Evolutionary conservation across 1,140 invertebrate genomes (phyloP).

Genomic region (Paracyclopina nana): DNA sequence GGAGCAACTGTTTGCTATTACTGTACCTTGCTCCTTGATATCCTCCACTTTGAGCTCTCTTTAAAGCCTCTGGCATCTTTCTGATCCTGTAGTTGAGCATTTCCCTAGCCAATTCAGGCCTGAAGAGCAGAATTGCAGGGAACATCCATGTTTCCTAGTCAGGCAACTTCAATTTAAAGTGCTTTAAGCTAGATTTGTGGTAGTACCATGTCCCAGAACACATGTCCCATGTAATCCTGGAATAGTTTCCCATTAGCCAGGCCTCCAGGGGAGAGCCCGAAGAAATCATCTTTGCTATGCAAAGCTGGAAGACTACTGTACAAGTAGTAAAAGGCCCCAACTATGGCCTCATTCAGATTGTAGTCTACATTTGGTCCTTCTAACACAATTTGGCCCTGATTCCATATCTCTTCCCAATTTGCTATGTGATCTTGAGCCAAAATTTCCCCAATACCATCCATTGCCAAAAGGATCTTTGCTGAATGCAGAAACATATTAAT

Average conservation of each 20-base stretch:
- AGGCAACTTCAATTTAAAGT: not conserved
- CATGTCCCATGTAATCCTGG: not conserved
- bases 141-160: not conserved
- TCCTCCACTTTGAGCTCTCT: not conserved
- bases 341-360: not conserved
- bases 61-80: not conserved
- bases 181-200: not conserved
- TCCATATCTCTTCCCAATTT: not conserved
- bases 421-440: not conserved
- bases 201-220: slow-evolving; percentile 1
- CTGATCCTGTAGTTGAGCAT: not conserved
- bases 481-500: no score
- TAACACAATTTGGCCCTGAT: not conserved
- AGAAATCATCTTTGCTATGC: not conserved
- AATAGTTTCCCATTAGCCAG: not conserved
- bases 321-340: not conserved
- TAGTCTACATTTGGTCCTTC: not conserved
- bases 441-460: no score
- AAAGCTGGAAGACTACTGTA: not conserved
- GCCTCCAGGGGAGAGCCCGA: not conserved
- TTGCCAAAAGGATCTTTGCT: no score
- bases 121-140: not conserved
- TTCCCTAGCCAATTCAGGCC: not conserved
- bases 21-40: not conserved
- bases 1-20: no score